Conservation (phyloP, 2,797 vertebrate genomes). For the Lycodopsis pacificus region DNA sequence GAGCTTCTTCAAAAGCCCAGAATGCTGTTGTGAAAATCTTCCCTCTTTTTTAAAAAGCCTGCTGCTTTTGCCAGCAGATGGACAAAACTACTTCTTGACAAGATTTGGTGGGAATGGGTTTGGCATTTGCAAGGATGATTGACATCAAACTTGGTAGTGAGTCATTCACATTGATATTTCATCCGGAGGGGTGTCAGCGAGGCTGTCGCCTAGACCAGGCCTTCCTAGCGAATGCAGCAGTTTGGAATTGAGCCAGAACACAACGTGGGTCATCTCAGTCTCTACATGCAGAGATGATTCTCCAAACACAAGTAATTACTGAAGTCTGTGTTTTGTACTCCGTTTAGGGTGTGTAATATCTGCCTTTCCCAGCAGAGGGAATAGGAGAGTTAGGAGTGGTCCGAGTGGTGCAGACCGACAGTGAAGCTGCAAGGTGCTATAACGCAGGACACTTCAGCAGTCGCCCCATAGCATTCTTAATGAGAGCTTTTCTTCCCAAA, state of each 20-base stretch:
- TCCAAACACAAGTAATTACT: constrained; percentile 54
- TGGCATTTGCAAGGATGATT: constrained; percentile 87
- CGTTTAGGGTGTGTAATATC: constrained; percentile 78
- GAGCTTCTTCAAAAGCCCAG: constrained; percentile 37
- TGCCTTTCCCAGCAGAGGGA: constrained; percentile 90
- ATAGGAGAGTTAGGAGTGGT: constrained; percentile 85
- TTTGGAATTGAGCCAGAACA: constrained; percentile 40
- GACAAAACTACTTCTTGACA: constrained; percentile 81
- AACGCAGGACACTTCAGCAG: constrained; percentile 66
- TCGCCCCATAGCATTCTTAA: constrained; percentile 54
- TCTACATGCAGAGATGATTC: constrained; percentile 24
- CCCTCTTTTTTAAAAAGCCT: constrained; percentile 62
- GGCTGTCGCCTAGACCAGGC: constrained; percentile 60
- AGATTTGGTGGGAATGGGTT: constrained; percentile 83
- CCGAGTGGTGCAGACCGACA: constrained; percentile 73
- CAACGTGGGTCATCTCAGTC: constrained; percentile 7
- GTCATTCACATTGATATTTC: constrained; percentile 87
- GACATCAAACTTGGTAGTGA: constrained; percentile 85
- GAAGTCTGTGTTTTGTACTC: constrained; percentile 32
- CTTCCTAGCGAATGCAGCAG: constrained; percentile 54
- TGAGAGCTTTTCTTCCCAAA: constrained; percentile 39
- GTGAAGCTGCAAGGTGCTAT: constrained; percentile 68
- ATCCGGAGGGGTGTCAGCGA: constrained; percentile 72
- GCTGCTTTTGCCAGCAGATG: constrained; percentile 70
- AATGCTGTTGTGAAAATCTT: constrained; percentile 48